Evolutionary conservation across 1,140 invertebrate species (phyloP).

Genomic region (Brachionus manjavacas): DNA sequence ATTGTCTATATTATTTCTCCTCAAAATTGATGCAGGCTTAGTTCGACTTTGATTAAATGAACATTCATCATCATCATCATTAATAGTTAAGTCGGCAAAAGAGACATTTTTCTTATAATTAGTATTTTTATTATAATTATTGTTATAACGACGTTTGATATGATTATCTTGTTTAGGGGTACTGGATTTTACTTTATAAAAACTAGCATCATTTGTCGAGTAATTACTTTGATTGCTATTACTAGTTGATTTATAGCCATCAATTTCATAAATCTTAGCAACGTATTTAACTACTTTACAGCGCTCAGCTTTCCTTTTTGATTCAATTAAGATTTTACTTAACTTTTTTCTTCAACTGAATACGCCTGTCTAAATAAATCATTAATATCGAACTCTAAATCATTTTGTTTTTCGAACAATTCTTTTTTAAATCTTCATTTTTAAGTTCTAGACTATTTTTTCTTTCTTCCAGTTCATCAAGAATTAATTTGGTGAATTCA

Average conservation of each 20-base stretch:
- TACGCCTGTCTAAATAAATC: background rate
- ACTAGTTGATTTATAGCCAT: background rate
- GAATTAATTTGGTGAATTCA: background rate
- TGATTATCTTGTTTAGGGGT: background rate
- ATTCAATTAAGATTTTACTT: background rate
- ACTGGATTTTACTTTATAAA: background rate
- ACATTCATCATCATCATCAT: background rate
- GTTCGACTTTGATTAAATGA: background rate
- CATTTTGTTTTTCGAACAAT: background rate
- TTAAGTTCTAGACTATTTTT: background rate
- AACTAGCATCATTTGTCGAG: background rate
- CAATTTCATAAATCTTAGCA: background rate
- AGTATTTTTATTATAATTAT: background rate
- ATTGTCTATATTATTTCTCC: background rate
- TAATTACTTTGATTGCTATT: background rate
- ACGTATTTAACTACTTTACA: background rate
- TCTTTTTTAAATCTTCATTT: background rate
- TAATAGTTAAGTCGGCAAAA: background rate
- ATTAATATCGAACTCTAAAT: background rate
- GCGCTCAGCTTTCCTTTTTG: background rate
- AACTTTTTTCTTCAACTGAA: background rate
- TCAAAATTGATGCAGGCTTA: background rate
- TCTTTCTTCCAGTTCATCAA: background rate
- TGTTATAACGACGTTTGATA: background rate
- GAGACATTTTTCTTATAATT: background rate